Conservation (phyloP, 2,797 vertebrate genomes). For the Phaenicophaeus curvirostris region DNA sequence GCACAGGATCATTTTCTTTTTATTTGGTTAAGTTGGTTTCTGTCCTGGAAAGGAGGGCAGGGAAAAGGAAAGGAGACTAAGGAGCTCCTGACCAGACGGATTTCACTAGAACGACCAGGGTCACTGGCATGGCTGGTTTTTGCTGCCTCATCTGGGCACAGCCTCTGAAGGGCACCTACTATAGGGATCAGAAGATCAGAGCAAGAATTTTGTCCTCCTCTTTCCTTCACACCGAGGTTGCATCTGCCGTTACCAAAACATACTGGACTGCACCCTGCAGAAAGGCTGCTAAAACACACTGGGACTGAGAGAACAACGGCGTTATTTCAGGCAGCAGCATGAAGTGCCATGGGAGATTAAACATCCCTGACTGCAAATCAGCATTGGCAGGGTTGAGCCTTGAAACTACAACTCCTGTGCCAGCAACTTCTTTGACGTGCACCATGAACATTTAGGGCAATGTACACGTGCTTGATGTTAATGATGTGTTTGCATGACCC, state of each 20-base stretch:
- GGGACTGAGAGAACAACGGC: not conserved
- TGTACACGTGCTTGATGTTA: not conserved
- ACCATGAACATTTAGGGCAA: conserved; percentile 13
- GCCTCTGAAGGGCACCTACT: not conserved
- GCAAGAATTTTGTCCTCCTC: not conserved
- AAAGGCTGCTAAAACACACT: conserved; percentile 7
- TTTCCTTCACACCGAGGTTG: not conserved
- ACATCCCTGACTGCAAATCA: conserved; percentile 17
- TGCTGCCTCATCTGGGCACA: not conserved
- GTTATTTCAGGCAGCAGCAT: conserved; percentile 44
- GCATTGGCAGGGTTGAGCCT: conserved; percentile 41
- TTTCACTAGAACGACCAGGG: not conserved
- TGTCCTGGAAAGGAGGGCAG: not conserved
- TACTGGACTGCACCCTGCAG: not conserved
- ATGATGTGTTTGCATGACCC: not conserved
- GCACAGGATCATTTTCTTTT: not conserved
- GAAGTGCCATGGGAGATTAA: conserved; percentile 50
- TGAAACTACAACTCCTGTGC: conserved; percentile 38
- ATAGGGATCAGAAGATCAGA: not conserved
- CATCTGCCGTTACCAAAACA: not conserved
- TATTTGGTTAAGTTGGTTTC: not conserved
- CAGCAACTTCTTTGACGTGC: conserved; percentile 49
- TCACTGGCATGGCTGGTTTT: not conserved
- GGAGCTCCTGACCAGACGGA: not conserved
- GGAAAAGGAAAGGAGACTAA: not conserved